Conservation (phyloP, 2,113 vertebrate genomes). For the Piprites chloris region DNA sequence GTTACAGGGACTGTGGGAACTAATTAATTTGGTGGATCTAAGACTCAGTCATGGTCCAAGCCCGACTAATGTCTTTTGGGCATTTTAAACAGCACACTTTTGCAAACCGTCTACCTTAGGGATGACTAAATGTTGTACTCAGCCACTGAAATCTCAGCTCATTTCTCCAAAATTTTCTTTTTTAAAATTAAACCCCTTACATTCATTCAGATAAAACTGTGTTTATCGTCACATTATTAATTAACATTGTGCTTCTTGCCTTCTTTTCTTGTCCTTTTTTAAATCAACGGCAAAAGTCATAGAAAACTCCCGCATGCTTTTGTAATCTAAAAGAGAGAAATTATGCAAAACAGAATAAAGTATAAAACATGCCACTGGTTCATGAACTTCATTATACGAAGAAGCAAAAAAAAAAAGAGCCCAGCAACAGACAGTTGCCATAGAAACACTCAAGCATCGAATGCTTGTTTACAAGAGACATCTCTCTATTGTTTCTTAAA, state of each 20-base stretch:
- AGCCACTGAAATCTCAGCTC: conserved; percentile 45
- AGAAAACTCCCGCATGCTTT: conserved; percentile 78
- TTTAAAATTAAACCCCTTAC: conserved; percentile 69
- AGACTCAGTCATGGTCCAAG: background rate
- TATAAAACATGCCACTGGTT: conserved; percentile 81
- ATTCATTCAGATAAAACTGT: conserved; percentile 75
- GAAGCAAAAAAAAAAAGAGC: conserved; percentile 76
- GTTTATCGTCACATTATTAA: conserved; percentile 62
- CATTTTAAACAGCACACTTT: background rate
- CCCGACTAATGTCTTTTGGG: background rate
- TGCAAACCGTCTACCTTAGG: background rate
- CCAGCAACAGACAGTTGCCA: conserved; percentile 89
- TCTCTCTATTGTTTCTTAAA: conserved; percentile 80
- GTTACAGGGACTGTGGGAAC: conserved; percentile 10
- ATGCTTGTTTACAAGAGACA: conserved; percentile 89
- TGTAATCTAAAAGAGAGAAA: conserved; percentile 76
- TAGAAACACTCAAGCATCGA: conserved; percentile 86
- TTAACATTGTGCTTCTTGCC: conserved; percentile 77
- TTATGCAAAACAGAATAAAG: conserved; percentile 74
- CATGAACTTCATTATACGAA: conserved; percentile 79
- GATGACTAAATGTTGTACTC: background rate
- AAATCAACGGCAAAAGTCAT: conserved; percentile 74
- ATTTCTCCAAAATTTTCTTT: conserved; percentile 79
- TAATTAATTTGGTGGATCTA: conserved; percentile 7
- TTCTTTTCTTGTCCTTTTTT: conserved; percentile 9